Evolutionary conservation across 2,113 vertebrate species (phyloP), one percentile per base, ranked within the genome.

Genomic region (Nesospiza acunhae): DNA sequence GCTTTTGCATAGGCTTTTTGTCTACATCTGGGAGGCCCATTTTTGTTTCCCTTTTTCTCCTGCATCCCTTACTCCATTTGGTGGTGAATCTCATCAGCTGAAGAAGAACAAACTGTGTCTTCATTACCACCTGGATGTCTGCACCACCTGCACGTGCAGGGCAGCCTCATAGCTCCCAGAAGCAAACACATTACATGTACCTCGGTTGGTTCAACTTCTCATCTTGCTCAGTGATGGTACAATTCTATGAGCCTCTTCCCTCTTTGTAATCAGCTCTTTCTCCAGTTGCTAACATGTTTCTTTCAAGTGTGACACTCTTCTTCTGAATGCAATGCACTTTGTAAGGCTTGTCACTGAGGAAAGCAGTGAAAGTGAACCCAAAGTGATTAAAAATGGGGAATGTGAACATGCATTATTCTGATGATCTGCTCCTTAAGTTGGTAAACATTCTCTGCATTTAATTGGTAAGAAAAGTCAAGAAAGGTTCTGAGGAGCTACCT

Each of bases 111-210:
- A 35, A 66, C 55, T 52, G 28, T 33, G 8, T 70, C 24, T 30
- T 53, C 4, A 0, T 81, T 73, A 26, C 27, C 7, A 33, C 26
- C 18, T 35, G 21, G 26, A 35, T 66, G 7, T 60, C 42, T 58
- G 2, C 20, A 37, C 20, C 13, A 11, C 33, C 16, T 74, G 74
- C 64, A 16, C 0, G 0, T 35, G 44, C 59, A 55, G 73, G 33
- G 27, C 73, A 84, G 44, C 44, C 23, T 74, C 20, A 1, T 13
- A n/a, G 24, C n/a, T 89, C 21, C 52, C 59, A n/a, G 30, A 69
- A 42, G 21, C 35, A 87, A 84, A 53, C 46, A 15, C 1, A 0
- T 11, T 42, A 31, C 33, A 4, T 28, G 4, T 52, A 66, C 70
- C 37, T 67, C 2, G 1, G 15, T 26, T 75, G 26, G 23, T 49